A percentile compares a stretch with the other conserved stretches of the same genome.
Evolutionary conservation across 2,888 invertebrate species (phyloP).

Genomic region (Idaea biselata): DNA sequence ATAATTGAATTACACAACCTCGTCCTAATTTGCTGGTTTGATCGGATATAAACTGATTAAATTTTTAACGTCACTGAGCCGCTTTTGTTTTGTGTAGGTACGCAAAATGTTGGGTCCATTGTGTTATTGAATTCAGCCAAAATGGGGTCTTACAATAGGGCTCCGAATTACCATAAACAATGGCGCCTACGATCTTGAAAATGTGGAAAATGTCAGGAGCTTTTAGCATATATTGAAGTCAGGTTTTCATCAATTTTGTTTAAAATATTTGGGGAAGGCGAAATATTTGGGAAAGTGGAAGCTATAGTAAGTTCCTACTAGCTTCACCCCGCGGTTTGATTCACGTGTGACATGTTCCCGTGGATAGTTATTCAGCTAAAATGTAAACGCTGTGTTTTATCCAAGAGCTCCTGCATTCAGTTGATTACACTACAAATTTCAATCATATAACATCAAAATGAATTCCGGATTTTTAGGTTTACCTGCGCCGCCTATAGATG

Average conservation of each 20-base stretch:
- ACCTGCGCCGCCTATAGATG: too few species aligned
- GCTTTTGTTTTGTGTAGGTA: background rate
- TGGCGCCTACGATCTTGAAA: background rate
- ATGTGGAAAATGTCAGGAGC: background rate
- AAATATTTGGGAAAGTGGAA: background rate
- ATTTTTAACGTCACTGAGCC: background rate
- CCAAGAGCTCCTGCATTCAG: too few species aligned
- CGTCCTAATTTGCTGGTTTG: too few species aligned
- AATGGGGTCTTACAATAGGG: background rate
- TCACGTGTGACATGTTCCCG: too few species aligned
- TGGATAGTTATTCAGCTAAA: too few species aligned
- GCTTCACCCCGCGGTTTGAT: too few species aligned
- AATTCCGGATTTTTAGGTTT: too few species aligned
- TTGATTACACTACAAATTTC: too few species aligned
- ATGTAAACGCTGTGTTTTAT: too few species aligned
- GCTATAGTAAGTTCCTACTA: background rate
- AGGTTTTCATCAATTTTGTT: background rate
- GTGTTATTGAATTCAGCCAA: background rate
- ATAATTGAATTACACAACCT: too few species aligned
- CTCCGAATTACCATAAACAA: background rate
- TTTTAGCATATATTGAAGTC: background rate
- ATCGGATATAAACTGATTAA: background rate
- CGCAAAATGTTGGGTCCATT: background rate
- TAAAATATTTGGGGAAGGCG: background rate
- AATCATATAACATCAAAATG: too few species aligned